Evolutionary conservation across 2,888 invertebrate genomes (phyloP).

Genomic region (Melanotus villosus): DNA sequence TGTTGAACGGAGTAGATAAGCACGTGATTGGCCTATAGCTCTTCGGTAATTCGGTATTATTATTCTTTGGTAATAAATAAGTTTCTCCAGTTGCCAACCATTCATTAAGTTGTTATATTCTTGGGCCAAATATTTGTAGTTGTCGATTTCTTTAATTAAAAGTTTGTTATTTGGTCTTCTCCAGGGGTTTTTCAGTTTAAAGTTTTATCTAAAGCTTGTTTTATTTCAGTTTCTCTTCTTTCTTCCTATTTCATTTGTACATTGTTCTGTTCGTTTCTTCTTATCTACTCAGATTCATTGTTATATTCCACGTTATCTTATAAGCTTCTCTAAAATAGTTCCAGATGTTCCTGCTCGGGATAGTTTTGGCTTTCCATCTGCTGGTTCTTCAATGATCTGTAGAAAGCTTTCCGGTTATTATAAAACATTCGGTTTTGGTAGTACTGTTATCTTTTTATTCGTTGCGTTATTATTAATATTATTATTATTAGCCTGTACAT

Average conservation of each 20-base stretch:
- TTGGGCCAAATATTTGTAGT: background rate
- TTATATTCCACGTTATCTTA: background rate
- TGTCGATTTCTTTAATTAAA: background rate
- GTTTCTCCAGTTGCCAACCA: background rate
- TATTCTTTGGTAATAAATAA: background rate
- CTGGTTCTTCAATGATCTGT: background rate
- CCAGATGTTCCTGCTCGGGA: too few relatives aligned
- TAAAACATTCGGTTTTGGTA: background rate
- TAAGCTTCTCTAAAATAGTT: background rate
- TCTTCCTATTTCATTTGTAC: background rate
- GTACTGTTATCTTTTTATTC: too few relatives aligned
- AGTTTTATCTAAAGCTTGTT: background rate
- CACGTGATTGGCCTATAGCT: background rate
- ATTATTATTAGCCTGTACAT: too few relatives aligned
- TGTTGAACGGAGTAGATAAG: background rate
- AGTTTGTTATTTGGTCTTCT: background rate
- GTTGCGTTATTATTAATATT: too few relatives aligned
- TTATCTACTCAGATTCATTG: background rate
- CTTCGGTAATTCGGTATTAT: background rate
- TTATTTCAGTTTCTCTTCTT: background rate
- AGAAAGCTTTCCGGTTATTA: background rate
- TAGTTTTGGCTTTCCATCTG: background rate
- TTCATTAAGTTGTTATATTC: background rate
- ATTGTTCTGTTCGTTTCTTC: background rate
- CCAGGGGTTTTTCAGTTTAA: background rate